Conservation (phyloP, 2,888 invertebrate species). For the Apocheima hispidaria region DNA sequence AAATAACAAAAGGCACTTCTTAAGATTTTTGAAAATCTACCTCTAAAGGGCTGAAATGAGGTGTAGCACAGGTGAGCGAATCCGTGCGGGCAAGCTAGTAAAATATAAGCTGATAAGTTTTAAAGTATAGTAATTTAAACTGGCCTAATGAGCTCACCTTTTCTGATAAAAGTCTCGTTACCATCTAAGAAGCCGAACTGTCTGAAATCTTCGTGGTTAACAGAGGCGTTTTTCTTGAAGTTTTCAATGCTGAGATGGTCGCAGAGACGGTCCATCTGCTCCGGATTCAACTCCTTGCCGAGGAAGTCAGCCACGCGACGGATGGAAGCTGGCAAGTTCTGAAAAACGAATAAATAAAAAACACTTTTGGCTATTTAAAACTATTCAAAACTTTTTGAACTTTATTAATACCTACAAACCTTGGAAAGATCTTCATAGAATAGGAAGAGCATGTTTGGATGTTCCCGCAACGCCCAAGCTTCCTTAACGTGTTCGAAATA, state of each 20-base stretch:
- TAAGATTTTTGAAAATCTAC: too few species aligned
- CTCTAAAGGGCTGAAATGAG: too few species aligned
- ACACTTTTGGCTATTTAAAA: neutral
- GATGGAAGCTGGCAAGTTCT: conserved; percentile 64
- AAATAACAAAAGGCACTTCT: too few species aligned
- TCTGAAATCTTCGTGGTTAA: conserved; percentile 40
- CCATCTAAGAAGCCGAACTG: conserved; percentile 27
- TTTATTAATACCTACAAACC: neutral
- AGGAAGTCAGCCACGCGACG: conserved; percentile 85
- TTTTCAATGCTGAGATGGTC: conserved; percentile 90
- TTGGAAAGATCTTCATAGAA: conserved; percentile 90
- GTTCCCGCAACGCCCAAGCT: conserved; percentile 87
- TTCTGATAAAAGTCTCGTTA: conserved; percentile 42
- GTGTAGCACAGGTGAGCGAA: too few species aligned
- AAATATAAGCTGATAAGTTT: neutral
- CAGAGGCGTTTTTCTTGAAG: conserved; percentile 88
- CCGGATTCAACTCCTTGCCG: conserved; percentile 61
- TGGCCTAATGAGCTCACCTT: conserved; percentile 39
- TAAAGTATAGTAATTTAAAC: neutral
- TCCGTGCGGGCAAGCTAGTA: too few species aligned
- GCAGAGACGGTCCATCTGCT: conserved; percentile 72
- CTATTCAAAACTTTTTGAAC: neutral
- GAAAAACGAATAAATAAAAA: neutral
- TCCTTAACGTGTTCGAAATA: conserved; percentile 91
- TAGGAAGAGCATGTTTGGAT: conserved; percentile 89